phyloP scores from a whole-genome alignment of 2,888 invertebrate species.

The Pharmacophagus antenor region DNA sequence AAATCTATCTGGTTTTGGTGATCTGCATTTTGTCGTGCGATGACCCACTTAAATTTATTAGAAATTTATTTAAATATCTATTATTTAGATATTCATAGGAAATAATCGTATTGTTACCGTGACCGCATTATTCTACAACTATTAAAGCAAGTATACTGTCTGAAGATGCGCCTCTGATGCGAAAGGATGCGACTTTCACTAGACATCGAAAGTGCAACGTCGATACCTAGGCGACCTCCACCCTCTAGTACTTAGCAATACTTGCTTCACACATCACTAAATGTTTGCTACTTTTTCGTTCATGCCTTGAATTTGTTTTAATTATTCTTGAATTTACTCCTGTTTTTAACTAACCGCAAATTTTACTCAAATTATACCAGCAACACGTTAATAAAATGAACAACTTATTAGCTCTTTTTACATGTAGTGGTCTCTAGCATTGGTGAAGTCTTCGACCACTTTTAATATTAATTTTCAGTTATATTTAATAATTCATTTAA shows the following conservation, averaged over 20 bases:
- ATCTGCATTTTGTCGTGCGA: conserved; percentile 25
- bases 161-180: conserved; percentile 47
- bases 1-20: conserved; percentile 19
- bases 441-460: too few species aligned
- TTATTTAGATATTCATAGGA: not conserved
- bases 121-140: too few species aligned
- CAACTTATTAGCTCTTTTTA: too few species aligned
- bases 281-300: conserved; percentile 3
- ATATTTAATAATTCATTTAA: too few species aligned
- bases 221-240: conserved; percentile 63
- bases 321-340: too few species aligned
- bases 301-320: too few species aligned
- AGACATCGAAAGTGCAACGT: conserved; percentile 75
- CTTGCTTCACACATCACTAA: conserved; percentile 31
- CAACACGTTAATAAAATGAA: too few species aligned
- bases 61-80: conserved; percentile 1
- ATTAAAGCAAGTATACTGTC: conserved; percentile 33
- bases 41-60: conserved; percentile 25
- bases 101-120: not conserved
- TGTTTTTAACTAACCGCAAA: too few species aligned
- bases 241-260: conserved; percentile 48
- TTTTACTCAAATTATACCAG: too few species aligned
- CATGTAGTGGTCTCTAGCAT: too few species aligned
- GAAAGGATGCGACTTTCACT: conserved; percentile 76
- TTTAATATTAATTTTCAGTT: too few species aligned